Evolutionary conservation across 2,113 vertebrate genomes (phyloP).

Genomic region (Girardinichthys multiradiatus): DNA sequence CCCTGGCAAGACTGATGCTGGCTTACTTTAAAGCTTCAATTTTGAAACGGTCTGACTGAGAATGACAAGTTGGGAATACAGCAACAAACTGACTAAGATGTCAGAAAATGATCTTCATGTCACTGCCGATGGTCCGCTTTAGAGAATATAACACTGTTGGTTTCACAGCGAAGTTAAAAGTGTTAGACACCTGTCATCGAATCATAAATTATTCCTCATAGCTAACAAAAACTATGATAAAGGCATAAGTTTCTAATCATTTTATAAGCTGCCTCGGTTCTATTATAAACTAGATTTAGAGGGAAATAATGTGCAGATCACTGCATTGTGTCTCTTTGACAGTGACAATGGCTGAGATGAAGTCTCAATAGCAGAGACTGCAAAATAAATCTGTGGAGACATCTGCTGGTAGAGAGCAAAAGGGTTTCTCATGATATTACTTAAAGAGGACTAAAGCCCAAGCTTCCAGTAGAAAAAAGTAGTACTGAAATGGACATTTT

Average conservation of each 20-base stretch:
- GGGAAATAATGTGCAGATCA: not conserved
- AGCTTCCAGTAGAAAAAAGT: not conserved
- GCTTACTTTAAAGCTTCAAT: not conserved
- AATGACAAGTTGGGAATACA: not conserved
- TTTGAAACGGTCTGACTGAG: not conserved
- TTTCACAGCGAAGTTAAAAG: not conserved
- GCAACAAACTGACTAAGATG: not conserved
- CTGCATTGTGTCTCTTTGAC: not conserved
- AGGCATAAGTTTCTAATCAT: not conserved
- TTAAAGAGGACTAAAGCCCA: not conserved
- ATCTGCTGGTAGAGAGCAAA: constrained; percentile 1
- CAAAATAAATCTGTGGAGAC: not conserved
- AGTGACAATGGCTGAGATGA: not conserved
- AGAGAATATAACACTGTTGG: not conserved
- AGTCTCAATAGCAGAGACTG: not conserved
- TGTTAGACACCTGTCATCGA: not conserved
- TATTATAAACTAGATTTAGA: not conserved
- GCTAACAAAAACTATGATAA: not conserved
- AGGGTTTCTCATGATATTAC: not conserved
- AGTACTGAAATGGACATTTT: too few relatives aligned
- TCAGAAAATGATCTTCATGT: not conserved
- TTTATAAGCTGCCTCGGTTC: not conserved
- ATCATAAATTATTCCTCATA: not conserved
- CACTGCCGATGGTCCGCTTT: not conserved
- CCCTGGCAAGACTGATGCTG: not conserved